Percentiles rank a stretch among this genome's conserved stretches.
Evolutionary conservation across 2,113 vertebrate genomes (phyloP).

Genomic region (Phylloscopus whistleri): DNA sequence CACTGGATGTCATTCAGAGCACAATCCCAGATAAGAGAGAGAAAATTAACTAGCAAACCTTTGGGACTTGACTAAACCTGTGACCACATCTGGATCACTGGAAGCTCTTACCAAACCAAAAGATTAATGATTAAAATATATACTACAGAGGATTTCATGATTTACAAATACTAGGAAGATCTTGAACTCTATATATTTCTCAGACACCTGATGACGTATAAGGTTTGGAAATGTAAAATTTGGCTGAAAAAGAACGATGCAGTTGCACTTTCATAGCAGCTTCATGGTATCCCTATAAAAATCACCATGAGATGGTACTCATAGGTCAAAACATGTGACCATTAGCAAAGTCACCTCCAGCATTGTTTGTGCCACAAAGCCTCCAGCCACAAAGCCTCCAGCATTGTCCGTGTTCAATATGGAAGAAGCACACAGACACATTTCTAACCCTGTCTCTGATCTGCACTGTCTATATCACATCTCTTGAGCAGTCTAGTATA

Average conservation of each 20-base stretch:
- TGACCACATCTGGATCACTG: not conserved
- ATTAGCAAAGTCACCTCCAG: not conserved
- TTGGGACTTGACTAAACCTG: not conserved
- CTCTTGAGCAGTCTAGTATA: not conserved
- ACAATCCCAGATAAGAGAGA: not conserved
- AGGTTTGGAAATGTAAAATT: not conserved
- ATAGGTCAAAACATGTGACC: not conserved
- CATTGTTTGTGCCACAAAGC: not conserved
- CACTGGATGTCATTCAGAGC: slow-evolving; percentile 11
- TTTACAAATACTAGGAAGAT: not conserved
- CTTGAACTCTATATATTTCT: not conserved
- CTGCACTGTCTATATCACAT: not conserved
- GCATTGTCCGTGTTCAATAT: not conserved
- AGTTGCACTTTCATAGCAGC: not conserved
- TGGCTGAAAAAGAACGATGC: not conserved
- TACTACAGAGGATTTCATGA: not conserved
- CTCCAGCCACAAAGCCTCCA: not conserved
- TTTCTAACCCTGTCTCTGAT: not conserved
- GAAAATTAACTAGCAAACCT: not conserved
- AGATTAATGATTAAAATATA: slow-evolving; percentile 2
- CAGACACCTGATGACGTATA: not conserved
- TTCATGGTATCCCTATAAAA: not conserved
- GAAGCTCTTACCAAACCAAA: not conserved
- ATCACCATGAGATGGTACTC: not conserved
- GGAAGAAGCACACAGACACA: not conserved